Base-by-base conservation (phyloP, 2,113 vertebrate genomes). In the Dromiciops gliroides region DNA sequence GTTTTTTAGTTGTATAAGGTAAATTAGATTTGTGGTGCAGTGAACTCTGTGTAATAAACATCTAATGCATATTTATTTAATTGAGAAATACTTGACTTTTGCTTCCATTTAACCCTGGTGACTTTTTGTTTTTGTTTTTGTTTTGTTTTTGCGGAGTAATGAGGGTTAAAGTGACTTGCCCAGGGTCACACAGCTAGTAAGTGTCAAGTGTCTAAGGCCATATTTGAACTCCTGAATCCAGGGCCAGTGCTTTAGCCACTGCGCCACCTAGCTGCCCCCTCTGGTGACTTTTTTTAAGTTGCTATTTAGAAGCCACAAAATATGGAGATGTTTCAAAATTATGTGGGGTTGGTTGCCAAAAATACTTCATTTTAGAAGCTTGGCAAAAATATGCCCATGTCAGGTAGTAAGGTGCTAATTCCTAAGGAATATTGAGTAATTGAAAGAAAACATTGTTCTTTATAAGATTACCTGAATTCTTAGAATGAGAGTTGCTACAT, bases 301-400 rank as follows among this genome's bases (percentile, higher is more conserved):
- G 3, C 52, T 50, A 12, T 93, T 95, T 89, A 9, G 50, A 96
- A 94, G 37, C 6, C 26, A 89, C 23, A 94, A 94, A 91, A 94
- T 96, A 92, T 92, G 7, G 31, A 90, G 75, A 12, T 94, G 91
- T 67, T 90, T 95, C 6, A 60, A 53, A 92, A 88, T 95, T 96
- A 89, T 89, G 44, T 90, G 31, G 90, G 90, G 60, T 92, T 26
- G 75, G 91, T 89, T 75, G 95, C 22, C 37, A n/a, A 91, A 91
- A 95, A 47, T 90, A 91, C 83, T 92, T 37, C n/a, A 88, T 90
- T n/a, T 51, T 48, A 88, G 52, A 96, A 89, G 91, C 26, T 95
- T 95, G 44, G 89, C 51, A 94, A 91, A 96, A 48, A 92, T 90
- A 52, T 91, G 48, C 60, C 37, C 88, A 94, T 47, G 12, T 90